These are phyloP conservation scores for Cyprinodon variegatus DNA, from an alignment of 2,113 vertebrate genomes.

Conservation along the genomic window DNA sequence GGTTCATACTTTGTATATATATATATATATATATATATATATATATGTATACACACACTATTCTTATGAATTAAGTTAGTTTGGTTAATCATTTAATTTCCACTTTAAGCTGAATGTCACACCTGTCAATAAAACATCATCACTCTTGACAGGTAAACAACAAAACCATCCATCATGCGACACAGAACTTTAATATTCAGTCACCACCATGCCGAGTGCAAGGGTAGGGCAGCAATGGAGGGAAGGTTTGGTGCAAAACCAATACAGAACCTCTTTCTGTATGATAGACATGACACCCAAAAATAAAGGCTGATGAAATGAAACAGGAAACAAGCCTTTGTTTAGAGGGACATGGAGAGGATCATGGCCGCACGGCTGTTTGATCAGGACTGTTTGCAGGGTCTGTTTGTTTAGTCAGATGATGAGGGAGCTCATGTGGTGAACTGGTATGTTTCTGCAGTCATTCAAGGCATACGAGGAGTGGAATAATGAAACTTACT, in stretches of 20 bases:
- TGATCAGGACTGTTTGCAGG: slow-evolving; percentile 13
- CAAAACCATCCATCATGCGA: slow-evolving; percentile 57
- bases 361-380: slow-evolving; percentile 33
- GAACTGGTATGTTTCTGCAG: slow-evolving; percentile 46
- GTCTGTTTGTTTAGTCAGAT: slow-evolving; percentile 24
- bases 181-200: slow-evolving; percentile 33
- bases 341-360: neutral
- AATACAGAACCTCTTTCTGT: neutral
- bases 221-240: slow-evolving; percentile 15
- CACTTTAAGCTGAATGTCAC: neutral
- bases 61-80: too few relatives aligned
- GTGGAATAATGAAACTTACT: slow-evolving; percentile 84
- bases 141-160: slow-evolving; percentile 18
- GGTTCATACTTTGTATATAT: too few relatives aligned
- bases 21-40: too few relatives aligned
- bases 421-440: slow-evolving; percentile 53
- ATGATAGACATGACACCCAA: neutral
- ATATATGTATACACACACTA: too few relatives aligned
- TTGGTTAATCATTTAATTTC: too few relatives aligned
- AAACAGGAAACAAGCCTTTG: slow-evolving; percentile 42
- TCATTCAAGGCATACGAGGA: slow-evolving; percentile 51
- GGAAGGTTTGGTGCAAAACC: slow-evolving; percentile 13
- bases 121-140: slow-evolving; percentile 16
- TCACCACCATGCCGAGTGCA: slow-evolving; percentile 49
- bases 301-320: slow-evolving; percentile 54